Evolutionary conservation across 1,140 invertebrate species (phyloP), one percentile per base, ranked within the genome.

Genomic region (Kradibia gibbosae): DNA sequence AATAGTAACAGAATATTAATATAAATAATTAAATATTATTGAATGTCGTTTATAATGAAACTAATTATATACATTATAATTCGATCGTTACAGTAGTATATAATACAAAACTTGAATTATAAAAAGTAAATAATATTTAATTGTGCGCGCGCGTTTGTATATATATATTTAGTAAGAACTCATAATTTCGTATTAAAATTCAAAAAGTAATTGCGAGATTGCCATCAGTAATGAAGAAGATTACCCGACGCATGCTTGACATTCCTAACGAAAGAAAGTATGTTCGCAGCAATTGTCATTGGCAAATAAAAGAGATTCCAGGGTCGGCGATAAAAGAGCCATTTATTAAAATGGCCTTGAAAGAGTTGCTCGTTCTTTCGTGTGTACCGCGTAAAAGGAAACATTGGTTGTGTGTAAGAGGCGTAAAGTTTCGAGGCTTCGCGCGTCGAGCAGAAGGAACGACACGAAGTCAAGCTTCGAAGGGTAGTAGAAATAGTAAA

Each of bases 281-380:
- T 11, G 57, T 13, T 50, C 74, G 70, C 17, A 15, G 13, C 28
- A 78, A 67, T 70, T 70, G 62, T 78, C 62, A 78, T 67, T 53
- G 62, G 50, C 31, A 71, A 79, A 79, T 36, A 77, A 28, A 25
- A 36, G 34, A 79, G 67, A 55, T 79, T 72, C 45, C 78, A 60
- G 50, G 78, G 70, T 60, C 53, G 70, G 10, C 31, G 70, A 72
- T 80, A 39, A 80, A 80, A 80, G 78, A 80, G 72, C 67, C 82
- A 79, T 80, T 71, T 70, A 57, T 70, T 31, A 79, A 75, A 45
- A 77, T 17, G 71, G 13, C 45, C 31, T 34, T 50, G 73, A 71
- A 60, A 71, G 28, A 76, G 45, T 50, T 50, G 50, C 36, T n/a
- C n/a, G 36, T 15, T 53, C 62, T 70, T 53, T 70, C 65, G 55